Base-by-base conservation (phyloP, 2,113 vertebrate species). In the Leiothrix lutea region DNA sequence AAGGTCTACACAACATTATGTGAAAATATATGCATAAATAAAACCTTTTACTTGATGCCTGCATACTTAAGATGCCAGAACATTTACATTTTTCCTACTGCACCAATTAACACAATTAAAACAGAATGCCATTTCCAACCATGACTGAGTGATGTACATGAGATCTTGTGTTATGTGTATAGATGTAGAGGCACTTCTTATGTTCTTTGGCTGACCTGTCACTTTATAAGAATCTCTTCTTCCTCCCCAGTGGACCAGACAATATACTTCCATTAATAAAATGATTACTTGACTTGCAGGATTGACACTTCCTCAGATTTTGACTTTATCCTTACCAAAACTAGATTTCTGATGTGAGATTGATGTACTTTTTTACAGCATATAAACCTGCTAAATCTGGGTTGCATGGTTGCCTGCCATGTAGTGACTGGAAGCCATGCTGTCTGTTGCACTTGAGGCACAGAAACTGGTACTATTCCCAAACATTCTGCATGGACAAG, bases 91-190 rank as follows among this genome's bases (percentile, higher is more conserved):
- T 74, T 67, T 67, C 9, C 19, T 56, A 20, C 6, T 70, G 15
- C 58, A 65, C n/a, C 72, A 45, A 31, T 77, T 73, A 58, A 77
- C 80, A 71, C 6, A 69, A n/a, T 48, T 83, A 86, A 73, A 95
- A 21, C 14, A 67, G 40, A 61, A 64, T 78, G 42, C 8, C 44
- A 58, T 2, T 88, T 45, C 45, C 36, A 93, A 7, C 18, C 21
- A 61, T 8, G 25, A 75, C 40, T 38, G 36, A 78, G 18, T 38
- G 28, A 53, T 1, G 2, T 26, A 70, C 24, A 4, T 12, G 15
- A 95, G 22, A 60, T 53, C 7, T 26, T 18, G 7, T 50, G 20
- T 71, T 82, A 48, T 0, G 6, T 72, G 11, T 38, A 4, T 29
- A 69, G 26, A 31, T 35, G 12, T 26, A 73, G 44, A 88, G 10